These are phyloP conservation scores for Ophthalmolycus amberensis DNA, from an alignment of 2,113 vertebrate genomes.

Conservation along the genomic window DNA sequence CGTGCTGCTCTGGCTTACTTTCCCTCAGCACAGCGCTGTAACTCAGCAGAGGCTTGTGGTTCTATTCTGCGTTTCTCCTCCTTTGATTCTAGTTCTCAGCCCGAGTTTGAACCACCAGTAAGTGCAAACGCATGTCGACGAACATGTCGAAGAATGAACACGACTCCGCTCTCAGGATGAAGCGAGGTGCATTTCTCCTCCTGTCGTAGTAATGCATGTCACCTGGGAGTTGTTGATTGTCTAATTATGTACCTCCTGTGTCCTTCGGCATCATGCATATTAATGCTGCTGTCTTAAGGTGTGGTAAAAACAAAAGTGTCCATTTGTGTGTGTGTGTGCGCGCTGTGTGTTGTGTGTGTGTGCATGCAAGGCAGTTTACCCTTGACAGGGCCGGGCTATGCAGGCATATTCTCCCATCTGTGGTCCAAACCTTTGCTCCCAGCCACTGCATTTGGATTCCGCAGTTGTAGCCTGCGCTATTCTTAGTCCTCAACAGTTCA, in stretches of 20 bases:
- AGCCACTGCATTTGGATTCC: constrained; percentile 77
- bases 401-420: constrained; percentile 80
- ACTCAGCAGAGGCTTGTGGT: constrained; percentile 7
- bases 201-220: constrained; percentile 65
- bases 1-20: constrained; percentile 29
- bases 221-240: constrained; percentile 80
- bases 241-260: constrained; percentile 80
- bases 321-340: constrained; percentile 4
- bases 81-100: constrained; percentile 13
- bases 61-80: constrained; percentile 23
- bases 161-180: constrained; percentile 56
- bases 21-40: not conserved
- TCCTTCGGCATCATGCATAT: constrained; percentile 82
- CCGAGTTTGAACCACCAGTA: constrained; percentile 42
- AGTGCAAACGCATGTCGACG: constrained; percentile 58
- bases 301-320: constrained; percentile 62
- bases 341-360: constrained; percentile 1
- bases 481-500: constrained; percentile 70
- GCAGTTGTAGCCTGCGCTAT: constrained; percentile 72
- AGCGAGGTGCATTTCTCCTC: constrained; percentile 50
- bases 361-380: constrained; percentile 73
- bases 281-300: constrained; percentile 80
- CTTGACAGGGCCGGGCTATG: constrained; percentile 79
- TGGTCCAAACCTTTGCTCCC: constrained; percentile 81
- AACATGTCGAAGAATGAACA: constrained; percentile 35